Evolutionary conservation across 2,797 vertebrate genomes (phyloP).

Genomic region (Sparus aurata): DNA sequence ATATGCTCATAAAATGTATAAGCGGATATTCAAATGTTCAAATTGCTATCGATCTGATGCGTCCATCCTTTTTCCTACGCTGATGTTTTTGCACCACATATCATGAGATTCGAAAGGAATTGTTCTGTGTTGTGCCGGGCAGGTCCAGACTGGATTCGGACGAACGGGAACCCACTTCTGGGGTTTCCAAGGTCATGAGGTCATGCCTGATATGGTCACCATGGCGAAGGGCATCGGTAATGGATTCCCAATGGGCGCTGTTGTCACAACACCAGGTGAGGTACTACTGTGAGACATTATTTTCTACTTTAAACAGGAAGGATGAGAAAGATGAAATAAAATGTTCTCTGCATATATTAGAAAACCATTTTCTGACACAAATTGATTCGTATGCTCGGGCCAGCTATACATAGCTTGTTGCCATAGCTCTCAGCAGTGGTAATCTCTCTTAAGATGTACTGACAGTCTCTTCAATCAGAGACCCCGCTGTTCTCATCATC

Average conservation of each 20-base stretch:
- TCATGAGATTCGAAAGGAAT: background rate
- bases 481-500: background rate
- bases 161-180: conserved; percentile 94
- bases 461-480: background rate
- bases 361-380: background rate
- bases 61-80: background rate
- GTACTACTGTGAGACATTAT: background rate
- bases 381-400: no score
- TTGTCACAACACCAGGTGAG: conserved; percentile 92
- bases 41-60: background rate
- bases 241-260: conserved; percentile 96
- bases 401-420: no score
- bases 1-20: background rate
- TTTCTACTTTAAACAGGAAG: background rate
- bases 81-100: background rate
- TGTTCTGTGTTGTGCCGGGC: conserved; percentile 11
- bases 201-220: conserved; percentile 94
- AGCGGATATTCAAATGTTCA: background rate
- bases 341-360: background rate
- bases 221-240: conserved; percentile 97
- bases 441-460: background rate
- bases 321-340: background rate
- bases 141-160: conserved; percentile 98
- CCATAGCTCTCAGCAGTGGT: background rate
- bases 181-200: conserved; percentile 93